Conservation (phyloP, 2,113 vertebrate genomes). For the Planiliza haematocheilus region DNA sequence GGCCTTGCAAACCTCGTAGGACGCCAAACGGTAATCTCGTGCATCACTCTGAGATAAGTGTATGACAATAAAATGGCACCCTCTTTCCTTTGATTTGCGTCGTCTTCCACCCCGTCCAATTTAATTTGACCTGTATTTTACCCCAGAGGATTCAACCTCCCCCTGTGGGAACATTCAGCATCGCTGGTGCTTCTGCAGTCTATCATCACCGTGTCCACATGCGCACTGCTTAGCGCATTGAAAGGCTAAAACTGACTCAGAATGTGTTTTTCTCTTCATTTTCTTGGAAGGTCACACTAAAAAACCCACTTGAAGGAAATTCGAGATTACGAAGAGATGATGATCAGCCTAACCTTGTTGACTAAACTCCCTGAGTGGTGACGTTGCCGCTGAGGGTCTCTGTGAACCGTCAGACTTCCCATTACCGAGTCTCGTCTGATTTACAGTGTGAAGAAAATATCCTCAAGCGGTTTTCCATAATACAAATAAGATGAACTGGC, state of each 20-base stretch:
- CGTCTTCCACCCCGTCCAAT: background rate
- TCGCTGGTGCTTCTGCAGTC: too few relatives aligned
- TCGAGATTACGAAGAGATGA: slow-evolving; percentile 15
- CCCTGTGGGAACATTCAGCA: background rate
- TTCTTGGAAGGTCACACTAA: slow-evolving; percentile 12
- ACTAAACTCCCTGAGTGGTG: slow-evolving; percentile 25
- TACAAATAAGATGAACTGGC: slow-evolving; percentile 63
- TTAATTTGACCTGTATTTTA: slow-evolving; percentile 9
- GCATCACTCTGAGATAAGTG: background rate
- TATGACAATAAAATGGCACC: background rate
- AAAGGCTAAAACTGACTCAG: background rate
- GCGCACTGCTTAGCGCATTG: too few relatives aligned
- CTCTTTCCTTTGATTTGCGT: background rate
- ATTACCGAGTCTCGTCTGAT: slow-evolving; percentile 46
- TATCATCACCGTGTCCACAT: background rate
- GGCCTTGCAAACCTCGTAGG: background rate
- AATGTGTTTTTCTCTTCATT: slow-evolving; percentile 25
- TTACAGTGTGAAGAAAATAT: slow-evolving; percentile 51
- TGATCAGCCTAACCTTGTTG: slow-evolving; percentile 32
- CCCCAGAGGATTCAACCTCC: slow-evolving; percentile 4
- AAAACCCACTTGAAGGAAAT: slow-evolving; percentile 42
- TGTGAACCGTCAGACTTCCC: slow-evolving; percentile 47
- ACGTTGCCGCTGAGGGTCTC: slow-evolving; percentile 28
- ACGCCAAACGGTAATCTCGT: background rate
- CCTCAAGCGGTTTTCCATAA: slow-evolving; percentile 58